These are phyloP conservation scores for Yponomeuta plumbellus DNA, from an alignment of 2,888 invertebrate species.

Conservation along the genomic window DNA sequence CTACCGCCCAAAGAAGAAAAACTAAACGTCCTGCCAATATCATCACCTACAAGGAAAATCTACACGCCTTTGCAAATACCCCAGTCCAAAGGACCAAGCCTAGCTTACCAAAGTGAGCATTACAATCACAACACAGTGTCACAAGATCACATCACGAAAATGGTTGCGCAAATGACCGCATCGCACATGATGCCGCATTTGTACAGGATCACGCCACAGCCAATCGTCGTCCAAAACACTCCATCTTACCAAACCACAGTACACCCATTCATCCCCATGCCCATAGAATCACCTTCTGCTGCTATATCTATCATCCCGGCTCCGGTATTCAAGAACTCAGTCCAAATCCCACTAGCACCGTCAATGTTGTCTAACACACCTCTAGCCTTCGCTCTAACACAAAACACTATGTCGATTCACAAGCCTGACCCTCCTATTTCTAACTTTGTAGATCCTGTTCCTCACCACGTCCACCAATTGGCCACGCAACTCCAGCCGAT, in stretches of 20 bases:
- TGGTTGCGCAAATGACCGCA: conserved; percentile 54
- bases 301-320: conserved; percentile 53
- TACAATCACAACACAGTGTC: conserved; percentile 47
- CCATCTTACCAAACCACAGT: conserved; percentile 71
- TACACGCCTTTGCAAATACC: conserved; percentile 57
- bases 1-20: conserved; percentile 80
- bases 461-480: conserved; percentile 63
- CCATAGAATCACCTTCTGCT: conserved; percentile 40
- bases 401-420: conserved; percentile 45
- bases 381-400: conserved; percentile 35
- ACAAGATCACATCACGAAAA: conserved; percentile 21
- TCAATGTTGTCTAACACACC: conserved; percentile 34
- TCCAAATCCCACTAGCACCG: conserved; percentile 41
- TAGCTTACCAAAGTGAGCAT: conserved; percentile 66
- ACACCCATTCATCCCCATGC: conserved; percentile 71
- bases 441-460: conserved; percentile 71
- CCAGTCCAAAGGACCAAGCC: conserved; percentile 55
- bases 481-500: conserved; percentile 43
- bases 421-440: conserved; percentile 56
- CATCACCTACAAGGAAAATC: conserved; percentile 46
- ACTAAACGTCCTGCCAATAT: conserved; percentile 69
- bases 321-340: conserved; percentile 53
- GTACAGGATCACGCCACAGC: conserved; percentile 53
- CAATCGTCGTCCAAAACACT: conserved; percentile 44
- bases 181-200: conserved; percentile 46